Base-by-base conservation (phyloP, 2,888 invertebrate genomes). In the Drosophila melanosoma region DNA sequence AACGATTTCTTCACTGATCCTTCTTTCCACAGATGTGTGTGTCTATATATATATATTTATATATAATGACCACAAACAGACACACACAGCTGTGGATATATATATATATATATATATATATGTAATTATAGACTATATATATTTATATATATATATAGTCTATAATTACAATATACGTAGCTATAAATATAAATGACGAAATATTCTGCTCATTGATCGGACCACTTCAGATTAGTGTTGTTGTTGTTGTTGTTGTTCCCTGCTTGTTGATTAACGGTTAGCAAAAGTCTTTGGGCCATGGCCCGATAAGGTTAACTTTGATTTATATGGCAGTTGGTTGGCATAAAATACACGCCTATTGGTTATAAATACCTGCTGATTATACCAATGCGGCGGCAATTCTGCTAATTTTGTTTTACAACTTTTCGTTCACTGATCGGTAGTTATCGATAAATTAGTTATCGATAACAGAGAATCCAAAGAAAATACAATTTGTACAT, bases 161-260 rank as follows among this genome's bases (percentile, higher is more conserved):
- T 84, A 85, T 87, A 85, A 87, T 87, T 87, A 85, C 74, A 85
- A 75, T 81, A 74, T 54, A 49, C 67, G 56, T 35, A 40, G 84
- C 86, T 87, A 87, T 87, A 87, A 87, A 89, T 87, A 85, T 89
- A 85, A 82, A 87, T 87, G 86, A 87, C 87, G 85, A 89, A 87
- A 89, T 71, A 89, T 71, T 74, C 67, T 53, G 59, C 64, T 54
- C 73, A 68, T 69, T 71, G 68, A 73, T 82, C 76, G 74, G 29
- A 36, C 72, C 72, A 82, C 78, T 82, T 73, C 26, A 82, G 75
- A 77, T 71, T 60, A 61, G 53, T 60, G 45, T 53, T 48, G 15
- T 53, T 20, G 3, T 20, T 60, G 45, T 53, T 48, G 15, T 53
- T 20, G 3, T 20, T 15, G 12, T 6, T 52, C 57, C 26, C 60